Evolutionary conservation across 2,888 invertebrate genomes (phyloP).

Genomic region (Leptothorax acervorum): DNA sequence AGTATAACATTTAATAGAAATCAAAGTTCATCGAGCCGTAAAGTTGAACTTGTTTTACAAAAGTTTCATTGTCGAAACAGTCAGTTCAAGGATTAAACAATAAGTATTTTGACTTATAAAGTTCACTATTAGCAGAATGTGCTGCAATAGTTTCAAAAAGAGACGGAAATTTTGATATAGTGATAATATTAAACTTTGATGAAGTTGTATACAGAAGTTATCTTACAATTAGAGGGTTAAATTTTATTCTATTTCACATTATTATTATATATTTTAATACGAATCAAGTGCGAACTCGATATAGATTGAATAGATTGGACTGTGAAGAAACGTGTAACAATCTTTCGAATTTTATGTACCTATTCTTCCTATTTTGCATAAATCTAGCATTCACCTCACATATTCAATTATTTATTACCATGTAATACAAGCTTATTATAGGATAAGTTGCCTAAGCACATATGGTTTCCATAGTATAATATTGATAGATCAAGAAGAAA

Average conservation of each 20-base stretch:
- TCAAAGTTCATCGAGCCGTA: background rate
- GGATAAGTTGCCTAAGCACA: background rate
- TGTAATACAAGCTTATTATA: background rate
- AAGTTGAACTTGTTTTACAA: background rate
- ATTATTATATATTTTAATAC: background rate
- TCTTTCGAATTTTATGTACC: background rate
- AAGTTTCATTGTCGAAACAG: background rate
- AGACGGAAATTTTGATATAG: background rate
- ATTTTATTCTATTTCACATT: background rate
- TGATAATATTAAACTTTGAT: background rate
- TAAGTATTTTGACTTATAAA: background rate
- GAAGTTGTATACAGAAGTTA: background rate
- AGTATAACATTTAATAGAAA: background rate
- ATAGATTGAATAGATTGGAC: too few relatives aligned
- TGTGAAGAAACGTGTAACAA: background rate
- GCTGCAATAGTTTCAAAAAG: background rate
- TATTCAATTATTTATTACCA: slow-evolving; percentile 14
- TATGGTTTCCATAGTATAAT: slow-evolving; percentile 12
- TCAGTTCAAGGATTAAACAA: background rate
- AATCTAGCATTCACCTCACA: background rate
- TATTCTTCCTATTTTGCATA: background rate
- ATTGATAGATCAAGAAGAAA: background rate
- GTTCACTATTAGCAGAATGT: background rate
- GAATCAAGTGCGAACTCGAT: background rate
- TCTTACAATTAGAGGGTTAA: background rate